These are phyloP conservation scores for Ceyx melanurus DNA, from an alignment of 2,113 vertebrate genomes.

Conservation along the genomic window DNA sequence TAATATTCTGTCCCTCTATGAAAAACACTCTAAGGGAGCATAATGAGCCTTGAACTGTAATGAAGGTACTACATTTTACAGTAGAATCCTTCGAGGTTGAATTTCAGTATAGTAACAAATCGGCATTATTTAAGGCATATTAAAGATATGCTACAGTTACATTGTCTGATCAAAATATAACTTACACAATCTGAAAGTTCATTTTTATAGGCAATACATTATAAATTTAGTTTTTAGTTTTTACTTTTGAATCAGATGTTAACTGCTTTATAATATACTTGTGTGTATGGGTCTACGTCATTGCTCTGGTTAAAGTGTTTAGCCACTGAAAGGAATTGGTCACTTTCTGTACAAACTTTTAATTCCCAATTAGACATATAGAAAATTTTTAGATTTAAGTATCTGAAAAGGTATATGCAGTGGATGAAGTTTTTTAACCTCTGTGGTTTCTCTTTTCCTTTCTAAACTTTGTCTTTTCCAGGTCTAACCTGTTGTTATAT, in stretches of 20 bases:
- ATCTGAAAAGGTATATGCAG: not conserved
- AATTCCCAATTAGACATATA: not conserved
- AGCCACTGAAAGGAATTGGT: not conserved
- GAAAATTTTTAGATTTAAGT: not conserved
- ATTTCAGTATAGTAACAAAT: not conserved
- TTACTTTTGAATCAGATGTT: not conserved
- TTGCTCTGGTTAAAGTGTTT: not conserved
- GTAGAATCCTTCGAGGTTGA: not conserved
- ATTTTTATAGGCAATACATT: not conserved
- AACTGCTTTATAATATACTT: not conserved
- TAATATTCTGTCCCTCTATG: not conserved
- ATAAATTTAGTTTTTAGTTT: not conserved
- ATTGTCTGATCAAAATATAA: not conserved
- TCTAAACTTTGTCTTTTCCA: not conserved
- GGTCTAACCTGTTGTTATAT: not conserved
- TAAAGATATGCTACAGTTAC: not conserved
- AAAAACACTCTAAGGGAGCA: not conserved
- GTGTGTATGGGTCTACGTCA: not conserved
- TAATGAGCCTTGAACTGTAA: not conserved
- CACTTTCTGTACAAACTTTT: not conserved
- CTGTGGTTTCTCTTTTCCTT: not conserved
- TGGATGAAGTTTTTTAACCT: not conserved
- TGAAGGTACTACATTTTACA: not conserved
- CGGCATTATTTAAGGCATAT: not conserved
- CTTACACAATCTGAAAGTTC: not conserved